These are phyloP conservation scores for Isaurus tuberculatus DNA, from an alignment of 92 coral and sea anemone species.

Conservation along the genomic window DNA sequence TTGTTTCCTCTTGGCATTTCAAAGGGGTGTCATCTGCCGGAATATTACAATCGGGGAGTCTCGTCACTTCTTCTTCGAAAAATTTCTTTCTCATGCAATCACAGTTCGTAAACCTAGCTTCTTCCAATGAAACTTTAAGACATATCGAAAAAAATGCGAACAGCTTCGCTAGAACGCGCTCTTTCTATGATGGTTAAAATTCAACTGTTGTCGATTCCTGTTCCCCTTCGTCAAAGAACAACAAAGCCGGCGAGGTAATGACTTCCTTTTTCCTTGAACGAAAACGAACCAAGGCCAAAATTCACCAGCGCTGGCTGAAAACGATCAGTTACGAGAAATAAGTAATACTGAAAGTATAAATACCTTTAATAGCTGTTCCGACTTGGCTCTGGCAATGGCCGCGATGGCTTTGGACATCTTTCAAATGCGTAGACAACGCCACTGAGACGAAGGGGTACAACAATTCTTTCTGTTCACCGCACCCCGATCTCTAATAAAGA, in stretches of 20 bases:
- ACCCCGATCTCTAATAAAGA: slow-evolving; percentile 72
- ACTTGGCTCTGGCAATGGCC: slow-evolving; percentile 94
- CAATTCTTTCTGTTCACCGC: slow-evolving; percentile 87
- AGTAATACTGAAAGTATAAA: slow-evolving; percentile 9
- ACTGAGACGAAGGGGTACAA: slow-evolving; percentile 93
- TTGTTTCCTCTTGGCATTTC: slow-evolving; percentile 87
- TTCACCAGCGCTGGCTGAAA: slow-evolving; percentile 11
- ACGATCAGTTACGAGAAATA: background rate
- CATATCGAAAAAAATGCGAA: slow-evolving; percentile 2
- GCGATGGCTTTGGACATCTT: slow-evolving; percentile 96
- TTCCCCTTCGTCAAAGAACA: slow-evolving; percentile 81
- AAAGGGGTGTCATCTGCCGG: slow-evolving; percentile 99
- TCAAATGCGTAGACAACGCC: slow-evolving; percentile 80
- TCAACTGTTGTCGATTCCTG: slow-evolving; percentile 67
- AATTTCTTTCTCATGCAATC: slow-evolving; percentile 22
- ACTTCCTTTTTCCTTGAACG: slow-evolving; percentile 52
- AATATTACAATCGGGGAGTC: slow-evolving; percentile 78
- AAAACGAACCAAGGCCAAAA: slow-evolving; percentile 22
- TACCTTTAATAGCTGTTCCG: slow-evolving; percentile 93
- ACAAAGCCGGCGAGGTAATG: slow-evolving; percentile 97
- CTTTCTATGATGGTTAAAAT: slow-evolving; percentile 15
- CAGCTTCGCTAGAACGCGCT: slow-evolving; percentile 43
- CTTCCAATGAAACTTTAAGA: slow-evolving; percentile 6
- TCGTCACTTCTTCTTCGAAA: slow-evolving; percentile 60
- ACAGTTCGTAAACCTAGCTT: slow-evolving; percentile 20